A percentile compares a stretch with the other conserved stretches of the same genome.
Conservation (phyloP, 2,888 invertebrate genomes). For the Coenonympha arcania region DNA sequence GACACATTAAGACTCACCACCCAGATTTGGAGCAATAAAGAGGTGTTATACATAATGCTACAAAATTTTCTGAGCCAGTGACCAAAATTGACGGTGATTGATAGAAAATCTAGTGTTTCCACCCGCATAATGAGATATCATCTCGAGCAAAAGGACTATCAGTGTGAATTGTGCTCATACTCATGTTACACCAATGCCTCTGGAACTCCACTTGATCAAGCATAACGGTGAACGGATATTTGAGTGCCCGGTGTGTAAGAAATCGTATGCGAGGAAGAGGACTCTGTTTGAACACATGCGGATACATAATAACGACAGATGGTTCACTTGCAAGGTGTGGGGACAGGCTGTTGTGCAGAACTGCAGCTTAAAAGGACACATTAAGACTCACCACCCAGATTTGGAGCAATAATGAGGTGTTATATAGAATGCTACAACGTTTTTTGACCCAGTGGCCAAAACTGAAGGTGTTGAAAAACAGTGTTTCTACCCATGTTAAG, state of each 20-base stretch:
- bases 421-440: too few species aligned
- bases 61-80: too few species aligned
- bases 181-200: slow-evolving; percentile 42
- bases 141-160: slow-evolving; percentile 26
- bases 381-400: too few species aligned
- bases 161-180: slow-evolving; percentile 33
- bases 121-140: slow-evolving; percentile 29
- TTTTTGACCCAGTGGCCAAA: too few species aligned
- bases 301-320: slow-evolving; percentile 27
- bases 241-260: slow-evolving; percentile 46
- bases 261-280: slow-evolving; percentile 30
- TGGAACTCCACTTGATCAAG: slow-evolving; percentile 47
- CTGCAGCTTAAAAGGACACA: slow-evolving; percentile 33
- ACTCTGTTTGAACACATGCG: slow-evolving; percentile 32
- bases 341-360: slow-evolving; percentile 33
- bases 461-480: slow-evolving; percentile 20
- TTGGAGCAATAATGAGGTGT: too few species aligned
- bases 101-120: slow-evolving; percentile 21
- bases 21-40: too few species aligned
- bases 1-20: too few species aligned
- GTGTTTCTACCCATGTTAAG: slow-evolving; percentile 25
- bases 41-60: too few species aligned
- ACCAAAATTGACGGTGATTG: too few species aligned
- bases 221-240: slow-evolving; percentile 45
- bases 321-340: slow-evolving; percentile 33